phyloP scores from a whole-genome alignment of 2,888 invertebrate genomes.

The Protodeltote pygarga region DNA sequence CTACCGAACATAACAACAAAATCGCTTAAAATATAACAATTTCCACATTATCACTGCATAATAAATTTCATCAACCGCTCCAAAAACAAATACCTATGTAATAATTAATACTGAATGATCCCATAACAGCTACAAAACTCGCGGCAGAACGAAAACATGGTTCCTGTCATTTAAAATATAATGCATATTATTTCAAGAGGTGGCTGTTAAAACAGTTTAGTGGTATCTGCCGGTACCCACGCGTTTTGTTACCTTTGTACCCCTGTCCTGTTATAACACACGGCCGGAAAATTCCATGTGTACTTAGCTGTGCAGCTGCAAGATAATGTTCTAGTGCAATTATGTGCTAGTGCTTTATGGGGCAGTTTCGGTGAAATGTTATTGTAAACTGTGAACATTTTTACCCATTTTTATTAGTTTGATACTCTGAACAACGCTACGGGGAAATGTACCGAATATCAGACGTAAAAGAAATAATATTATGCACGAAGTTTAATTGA shows the following conservation, averaged over 20 bases:
- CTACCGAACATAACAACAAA: not conserved
- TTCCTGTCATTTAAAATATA: slow-evolving; percentile 44
- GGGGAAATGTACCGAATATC: too few species aligned
- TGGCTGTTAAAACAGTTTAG: slow-evolving; percentile 65
- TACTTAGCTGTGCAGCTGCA: slow-evolving; percentile 30
- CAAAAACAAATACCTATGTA: slow-evolving; percentile 22
- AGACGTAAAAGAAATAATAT: too few species aligned
- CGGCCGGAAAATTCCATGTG: slow-evolving; percentile 24
- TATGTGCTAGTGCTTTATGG: slow-evolving; percentile 21
- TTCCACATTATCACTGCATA: slow-evolving; percentile 21
- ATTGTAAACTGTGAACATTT: not conserved
- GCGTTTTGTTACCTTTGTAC: slow-evolving; percentile 57
- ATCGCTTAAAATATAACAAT: not conserved
- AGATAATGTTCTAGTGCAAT: slow-evolving; percentile 37
- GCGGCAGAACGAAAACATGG: slow-evolving; percentile 45
- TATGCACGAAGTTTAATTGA: too few species aligned
- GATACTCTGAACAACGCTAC: not conserved
- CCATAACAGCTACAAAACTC: slow-evolving; percentile 35
- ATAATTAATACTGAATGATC: slow-evolving; percentile 42
- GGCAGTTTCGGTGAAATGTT: slow-evolving; percentile 6
- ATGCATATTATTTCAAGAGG: slow-evolving; percentile 62
- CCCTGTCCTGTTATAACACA: slow-evolving; percentile 12
- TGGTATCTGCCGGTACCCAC: slow-evolving; percentile 60
- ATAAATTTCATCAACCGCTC: slow-evolving; percentile 22
- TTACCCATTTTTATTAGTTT: not conserved